Conservation (phyloP, 2,888 invertebrate species). For the Acanthosepion pharaonis region DNA sequence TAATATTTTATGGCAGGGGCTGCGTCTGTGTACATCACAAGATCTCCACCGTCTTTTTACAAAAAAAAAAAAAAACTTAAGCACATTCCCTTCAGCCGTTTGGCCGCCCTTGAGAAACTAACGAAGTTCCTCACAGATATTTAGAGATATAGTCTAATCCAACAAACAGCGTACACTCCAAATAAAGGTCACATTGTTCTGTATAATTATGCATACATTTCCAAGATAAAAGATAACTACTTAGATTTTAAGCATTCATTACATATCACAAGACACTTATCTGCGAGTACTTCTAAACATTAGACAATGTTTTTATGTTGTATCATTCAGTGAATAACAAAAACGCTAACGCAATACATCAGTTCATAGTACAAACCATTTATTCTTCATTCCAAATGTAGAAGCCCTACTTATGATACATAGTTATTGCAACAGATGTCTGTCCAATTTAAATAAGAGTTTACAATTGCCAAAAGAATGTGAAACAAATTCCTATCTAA, state of each 20-base stretch:
- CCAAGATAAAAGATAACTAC: background rate
- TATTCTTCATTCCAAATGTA: background rate
- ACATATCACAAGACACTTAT: background rate
- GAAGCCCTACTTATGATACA: background rate
- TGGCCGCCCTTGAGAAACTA: background rate
- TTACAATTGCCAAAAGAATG: constrained; percentile 1
- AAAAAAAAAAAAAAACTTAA: background rate
- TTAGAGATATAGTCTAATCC: background rate
- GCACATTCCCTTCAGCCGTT: background rate
- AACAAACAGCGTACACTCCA: background rate
- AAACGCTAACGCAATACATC: background rate
- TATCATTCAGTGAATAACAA: background rate
- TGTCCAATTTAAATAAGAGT: background rate
- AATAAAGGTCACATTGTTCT: constrained; percentile 9
- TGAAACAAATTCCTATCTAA: background rate
- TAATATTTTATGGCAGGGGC: background rate
- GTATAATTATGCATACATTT: constrained; percentile 20
- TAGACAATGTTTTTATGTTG: constrained; percentile 6
- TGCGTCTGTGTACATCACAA: background rate
- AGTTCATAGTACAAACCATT: background rate
- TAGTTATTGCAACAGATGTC: background rate
- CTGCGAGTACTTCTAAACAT: background rate
- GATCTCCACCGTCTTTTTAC: background rate
- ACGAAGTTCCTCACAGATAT: background rate
- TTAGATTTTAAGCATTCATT: background rate